Conservation (phyloP, 64 coral and sea anemone genomes). For the Stichodactyla mertensii region DNA sequence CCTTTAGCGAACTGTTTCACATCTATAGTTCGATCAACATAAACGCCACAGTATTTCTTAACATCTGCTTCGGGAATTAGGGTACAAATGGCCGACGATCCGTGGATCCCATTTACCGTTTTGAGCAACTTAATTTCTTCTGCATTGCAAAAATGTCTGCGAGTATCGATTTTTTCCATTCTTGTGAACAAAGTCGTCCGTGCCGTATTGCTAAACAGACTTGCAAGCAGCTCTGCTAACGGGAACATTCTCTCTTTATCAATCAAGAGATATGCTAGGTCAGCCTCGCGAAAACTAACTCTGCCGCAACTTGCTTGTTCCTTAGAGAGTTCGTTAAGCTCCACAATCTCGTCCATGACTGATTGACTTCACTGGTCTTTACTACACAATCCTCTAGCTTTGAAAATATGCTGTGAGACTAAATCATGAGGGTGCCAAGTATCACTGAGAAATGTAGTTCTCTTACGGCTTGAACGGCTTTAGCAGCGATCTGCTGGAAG, state of each 20-base stretch:
- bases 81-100: slow-evolving; percentile 89
- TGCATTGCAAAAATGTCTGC: slow-evolving; percentile 87
- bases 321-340: not conserved
- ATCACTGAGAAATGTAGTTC: not conserved
- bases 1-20: slow-evolving; percentile 1
- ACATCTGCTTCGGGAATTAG: slow-evolving; percentile 83
- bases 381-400: not conserved
- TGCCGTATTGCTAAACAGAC: slow-evolving; percentile 69
- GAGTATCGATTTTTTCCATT: slow-evolving; percentile 95
- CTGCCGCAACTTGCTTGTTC: slow-evolving; percentile 46
- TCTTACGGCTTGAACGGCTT: not conserved
- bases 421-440: not conserved
- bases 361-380: slow-evolving; percentile 3
- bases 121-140: slow-evolving; percentile 89
- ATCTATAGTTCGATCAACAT: slow-evolving; percentile 52
- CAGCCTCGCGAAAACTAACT: slow-evolving; percentile 75
- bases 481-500: not conserved
- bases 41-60: slow-evolving; percentile 75
- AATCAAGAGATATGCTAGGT: slow-evolving; percentile 86
- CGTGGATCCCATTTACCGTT: slow-evolving; percentile 89
- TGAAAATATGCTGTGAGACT: not conserved
- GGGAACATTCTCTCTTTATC: slow-evolving; percentile 86
- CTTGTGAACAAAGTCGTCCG: slow-evolving; percentile 91
- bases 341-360: slow-evolving; percentile 5
- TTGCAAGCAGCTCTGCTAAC: slow-evolving; percentile 76